Evolutionary conservation across 1,140 invertebrate genomes (phyloP).

Genomic region (Solenopsis invicta): DNA sequence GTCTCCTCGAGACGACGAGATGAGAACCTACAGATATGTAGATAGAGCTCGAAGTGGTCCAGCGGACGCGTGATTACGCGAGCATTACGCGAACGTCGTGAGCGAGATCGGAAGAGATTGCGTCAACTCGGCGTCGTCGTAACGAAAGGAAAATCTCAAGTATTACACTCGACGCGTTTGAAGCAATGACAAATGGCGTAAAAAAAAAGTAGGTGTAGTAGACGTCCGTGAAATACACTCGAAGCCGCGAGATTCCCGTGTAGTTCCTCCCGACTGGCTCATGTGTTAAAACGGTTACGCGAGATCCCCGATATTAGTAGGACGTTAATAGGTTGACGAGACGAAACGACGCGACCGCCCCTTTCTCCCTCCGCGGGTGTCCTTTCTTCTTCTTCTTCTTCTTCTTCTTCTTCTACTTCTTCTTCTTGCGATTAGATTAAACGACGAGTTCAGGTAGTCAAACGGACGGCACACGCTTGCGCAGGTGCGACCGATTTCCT

Average conservation of each 20-base stretch:
- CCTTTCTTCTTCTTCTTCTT: not conserved
- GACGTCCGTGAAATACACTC: not conserved
- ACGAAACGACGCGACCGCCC: not conserved
- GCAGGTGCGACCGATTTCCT: slow-evolving; percentile 50
- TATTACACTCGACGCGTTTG: not conserved
- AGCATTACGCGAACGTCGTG: not conserved
- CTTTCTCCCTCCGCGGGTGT: no score
- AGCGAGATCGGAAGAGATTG: slow-evolving; percentile 21
- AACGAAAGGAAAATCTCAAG: slow-evolving; percentile 12
- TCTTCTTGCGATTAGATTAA: slow-evolving; percentile 40
- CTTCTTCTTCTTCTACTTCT: no score
- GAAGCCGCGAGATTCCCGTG: not conserved
- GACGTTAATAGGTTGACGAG: not conserved
- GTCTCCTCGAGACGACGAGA: not conserved
- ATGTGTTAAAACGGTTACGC: not conserved
- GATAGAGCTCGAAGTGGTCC: not conserved
- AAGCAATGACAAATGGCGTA: not conserved
- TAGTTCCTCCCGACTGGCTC: not conserved
- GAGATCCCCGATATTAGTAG: not conserved
- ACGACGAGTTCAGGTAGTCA: slow-evolving; percentile 38
- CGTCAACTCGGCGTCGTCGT: not conserved
- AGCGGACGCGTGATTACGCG: not conserved
- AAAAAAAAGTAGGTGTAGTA: not conserved
- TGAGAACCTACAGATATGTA: no score
- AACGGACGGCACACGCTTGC: slow-evolving; percentile 2